Evolutionary conservation across 2,797 vertebrate species (phyloP), one percentile per base, ranked within the genome.

Genomic region (Gephyroberyx darwinii): DNA sequence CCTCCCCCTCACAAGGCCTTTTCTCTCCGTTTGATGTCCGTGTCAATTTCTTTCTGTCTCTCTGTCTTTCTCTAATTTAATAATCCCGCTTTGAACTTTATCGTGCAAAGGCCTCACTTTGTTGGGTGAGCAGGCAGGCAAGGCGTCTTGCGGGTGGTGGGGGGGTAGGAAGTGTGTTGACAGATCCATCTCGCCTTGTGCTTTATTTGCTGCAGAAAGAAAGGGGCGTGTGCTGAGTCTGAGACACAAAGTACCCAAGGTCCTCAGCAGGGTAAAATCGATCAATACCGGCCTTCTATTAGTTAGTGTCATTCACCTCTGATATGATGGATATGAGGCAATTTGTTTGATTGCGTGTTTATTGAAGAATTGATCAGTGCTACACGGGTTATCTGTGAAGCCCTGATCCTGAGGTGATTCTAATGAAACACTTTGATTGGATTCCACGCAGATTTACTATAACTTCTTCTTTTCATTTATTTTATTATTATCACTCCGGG

Each of bases 31-130:
- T 91, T 93, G 91, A 93, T 91, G 92, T 90, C 83, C 90, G 70
- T 90, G 87, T 92, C 90, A 86, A 65, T 84, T 88, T 89, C 86
- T 90, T 74, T 90, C 87, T 86, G 82, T 90, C 88, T 88, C 73
- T 86, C 81, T 78, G 86, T 85, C 90, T 90, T 85, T 86, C 84
- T 91, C 79, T 90, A 90, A 93, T 92, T 92, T 91, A 93, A 92
- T 93, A 90, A 92, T 87, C 82, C 62, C 12, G 72, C 90, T 93
- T 94, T 93, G 90, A 93, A 90, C 84, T 88, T 81, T 82, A 89
- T 90, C 79, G 51, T 52, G 77, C 80, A 81, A 76, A 84, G 86
- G 84, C 78, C 78, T 87, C 54, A 78, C 75, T 88, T 84, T 87
- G 82, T 72, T 75, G 78, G 80, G 71, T 68, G 89, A 85, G 84